Percentiles rank a stretch among this genome's conserved stretches.
These are phyloP conservation scores for Drosophila quadrilineata DNA, from an alignment of 1,140 invertebrate genomes.

Conservation along the genomic window DNA sequence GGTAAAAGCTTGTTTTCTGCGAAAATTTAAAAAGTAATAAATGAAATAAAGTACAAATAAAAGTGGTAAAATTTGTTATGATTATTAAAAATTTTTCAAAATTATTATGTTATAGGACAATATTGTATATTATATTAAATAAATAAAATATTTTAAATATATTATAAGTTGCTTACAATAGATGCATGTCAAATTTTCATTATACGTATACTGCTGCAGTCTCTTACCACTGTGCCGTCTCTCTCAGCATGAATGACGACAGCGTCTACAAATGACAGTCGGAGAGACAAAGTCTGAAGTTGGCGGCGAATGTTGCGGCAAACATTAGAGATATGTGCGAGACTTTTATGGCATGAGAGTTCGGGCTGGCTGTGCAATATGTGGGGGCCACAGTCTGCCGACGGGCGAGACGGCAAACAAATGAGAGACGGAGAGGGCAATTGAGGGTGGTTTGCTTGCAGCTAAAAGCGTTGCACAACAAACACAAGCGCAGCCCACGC, in stretches of 20 bases:
- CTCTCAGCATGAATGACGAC: conserved; percentile 19
- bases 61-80: too few species aligned
- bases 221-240: conserved; percentile 10
- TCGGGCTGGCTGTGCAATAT: neutral
- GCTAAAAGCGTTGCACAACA: conserved; percentile 17
- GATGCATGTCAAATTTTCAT: neutral
- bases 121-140: too few species aligned
- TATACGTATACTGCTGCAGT: too few species aligned
- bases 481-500: conserved; percentile 10
- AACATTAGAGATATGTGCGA: conserved; percentile 2
- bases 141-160: too few species aligned
- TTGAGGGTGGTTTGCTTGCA: conserved; percentile 28
- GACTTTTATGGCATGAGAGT: neutral
- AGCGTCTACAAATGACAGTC: conserved; percentile 19
- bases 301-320: neutral
- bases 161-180: too few species aligned
- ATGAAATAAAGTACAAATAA: too few species aligned
- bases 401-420: neutral
- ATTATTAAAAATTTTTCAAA: too few species aligned
- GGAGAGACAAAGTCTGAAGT: conserved; percentile 10
- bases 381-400: too few species aligned
- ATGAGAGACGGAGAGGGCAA: neutral
- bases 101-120: too few species aligned
- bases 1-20: too few species aligned
- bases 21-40: too few species aligned